Conservation (phyloP, 2,113 vertebrate genomes). For the Climacteris rufus region DNA sequence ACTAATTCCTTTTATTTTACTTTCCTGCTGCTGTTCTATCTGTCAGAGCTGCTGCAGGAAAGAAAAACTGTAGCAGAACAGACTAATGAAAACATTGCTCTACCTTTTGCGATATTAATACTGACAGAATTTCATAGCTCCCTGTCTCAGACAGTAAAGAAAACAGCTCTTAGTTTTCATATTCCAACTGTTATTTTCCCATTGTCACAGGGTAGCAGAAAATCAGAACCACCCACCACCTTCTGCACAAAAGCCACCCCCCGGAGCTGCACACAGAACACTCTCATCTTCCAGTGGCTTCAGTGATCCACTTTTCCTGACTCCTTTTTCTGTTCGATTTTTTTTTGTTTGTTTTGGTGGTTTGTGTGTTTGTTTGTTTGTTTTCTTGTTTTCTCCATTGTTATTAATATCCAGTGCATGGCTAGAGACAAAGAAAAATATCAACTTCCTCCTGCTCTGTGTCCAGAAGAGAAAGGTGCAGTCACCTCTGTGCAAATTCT, state of each 20-base stretch:
- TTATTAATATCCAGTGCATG: neutral
- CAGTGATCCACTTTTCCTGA: neutral
- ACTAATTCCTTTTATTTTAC: slow-evolving; percentile 28
- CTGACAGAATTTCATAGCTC: neutral
- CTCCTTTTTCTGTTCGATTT: neutral
- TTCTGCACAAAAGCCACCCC: neutral
- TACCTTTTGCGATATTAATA: neutral
- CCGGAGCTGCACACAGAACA: neutral
- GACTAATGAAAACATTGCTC: slow-evolving; percentile 2
- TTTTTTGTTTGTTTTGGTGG: neutral
- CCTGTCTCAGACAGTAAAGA: neutral
- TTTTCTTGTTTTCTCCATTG: neutral
- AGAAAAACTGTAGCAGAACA: slow-evolving; percentile 4
- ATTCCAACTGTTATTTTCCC: slow-evolving; percentile 3
- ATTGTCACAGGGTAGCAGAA: neutral
- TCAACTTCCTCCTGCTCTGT: neutral
- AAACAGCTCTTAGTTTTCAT: slow-evolving; percentile 16
- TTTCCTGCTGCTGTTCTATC: slow-evolving; percentile 10
- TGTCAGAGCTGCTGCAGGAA: neutral
- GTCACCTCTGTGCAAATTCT: neutral
- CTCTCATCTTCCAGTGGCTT: neutral
- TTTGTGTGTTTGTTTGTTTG: neutral
- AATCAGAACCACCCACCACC: slow-evolving; percentile 16
- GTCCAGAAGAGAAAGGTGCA: neutral
- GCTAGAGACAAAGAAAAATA: neutral